Evolutionary conservation across 1,140 invertebrate species (phyloP), one percentile per base, ranked within the genome.

Genomic region (Apocrypta bakeri): DNA sequence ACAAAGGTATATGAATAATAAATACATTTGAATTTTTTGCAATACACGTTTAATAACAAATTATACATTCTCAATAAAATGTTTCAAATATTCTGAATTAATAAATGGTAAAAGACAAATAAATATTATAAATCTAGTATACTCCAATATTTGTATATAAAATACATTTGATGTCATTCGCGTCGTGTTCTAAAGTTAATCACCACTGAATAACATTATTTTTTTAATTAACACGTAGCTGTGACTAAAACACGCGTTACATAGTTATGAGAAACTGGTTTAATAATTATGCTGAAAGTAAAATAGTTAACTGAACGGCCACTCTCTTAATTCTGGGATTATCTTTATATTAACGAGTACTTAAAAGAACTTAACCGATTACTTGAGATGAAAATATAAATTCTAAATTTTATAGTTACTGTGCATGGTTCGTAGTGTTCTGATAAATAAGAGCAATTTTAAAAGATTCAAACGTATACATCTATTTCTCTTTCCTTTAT

Each of bases 41-140:
- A 66, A 42, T 82, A 76, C 25, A 76, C 42, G 71, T 72, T 82
- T 82, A 78, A 82, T 78, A 64, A 78, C 21, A 63, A 82, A 72
- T 29, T 78, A 82, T 82, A 78, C 40, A 78, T 78, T 82, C 9
- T 63, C 9, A 77, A 29, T 82, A 72, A 63, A 63, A 72, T 78
- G 24, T 72, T 42, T 56, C 24, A 76, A 71, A 77, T 77, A 29
- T 66, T 63, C 56, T n/a, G 14, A 74, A 74, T 75, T 11, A 77
- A 48, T 75, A 24, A 33, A 33, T 81, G n/a, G 21, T 71, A 82
- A 66, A 27, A 37, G 25, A 29, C 8, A 77, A 27, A 77, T 84
- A 84, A 74, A 79, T 56, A 73, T 74, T 66, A 81, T 76, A 80
- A 80, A 68, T 68, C 56, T 69, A 56, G 9, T 33, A 64, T 79